Evolutionary conservation across 2,113 vertebrate species (phyloP).

Genomic region (Myiopsitta monachus): DNA sequence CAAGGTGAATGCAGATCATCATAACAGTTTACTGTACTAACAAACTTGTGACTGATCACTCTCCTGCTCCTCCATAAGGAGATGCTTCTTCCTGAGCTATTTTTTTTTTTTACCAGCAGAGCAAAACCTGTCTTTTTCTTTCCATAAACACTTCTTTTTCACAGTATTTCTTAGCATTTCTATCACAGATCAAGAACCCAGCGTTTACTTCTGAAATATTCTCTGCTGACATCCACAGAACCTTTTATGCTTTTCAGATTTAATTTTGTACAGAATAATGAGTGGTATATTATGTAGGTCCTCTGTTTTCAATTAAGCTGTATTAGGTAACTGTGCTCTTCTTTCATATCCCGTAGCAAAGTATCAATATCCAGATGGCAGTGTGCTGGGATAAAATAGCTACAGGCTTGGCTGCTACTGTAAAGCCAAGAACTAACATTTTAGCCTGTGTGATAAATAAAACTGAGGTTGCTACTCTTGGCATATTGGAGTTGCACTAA

Average conservation of each 20-base stretch:
- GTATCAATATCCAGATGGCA: constrained; percentile 37
- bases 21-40: neutral
- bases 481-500: constrained; percentile 58
- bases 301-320: constrained; percentile 51
- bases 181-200: neutral
- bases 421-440: constrained; percentile 39
- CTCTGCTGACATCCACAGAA: constrained; percentile 1
- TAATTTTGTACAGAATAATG: constrained; percentile 29
- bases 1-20: neutral
- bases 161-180: neutral
- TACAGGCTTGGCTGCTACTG: constrained; percentile 40
- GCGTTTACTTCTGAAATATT: neutral
- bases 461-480: neutral
- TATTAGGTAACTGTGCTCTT: constrained; percentile 32
- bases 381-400: constrained; percentile 18
- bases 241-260: neutral
- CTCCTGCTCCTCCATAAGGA: neutral
- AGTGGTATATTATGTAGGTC: neutral
- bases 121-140: neutral
- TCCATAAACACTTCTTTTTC: neutral
- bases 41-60: neutral
- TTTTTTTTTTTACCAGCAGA: neutral
- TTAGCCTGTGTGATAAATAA: constrained; percentile 57
- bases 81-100: neutral
- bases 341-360: constrained; percentile 23